A percentile compares a stretch with the other conserved stretches of the same genome.
Evolutionary conservation across 2,797 vertebrate species (phyloP).

Genomic region (Channallabes apus): DNA sequence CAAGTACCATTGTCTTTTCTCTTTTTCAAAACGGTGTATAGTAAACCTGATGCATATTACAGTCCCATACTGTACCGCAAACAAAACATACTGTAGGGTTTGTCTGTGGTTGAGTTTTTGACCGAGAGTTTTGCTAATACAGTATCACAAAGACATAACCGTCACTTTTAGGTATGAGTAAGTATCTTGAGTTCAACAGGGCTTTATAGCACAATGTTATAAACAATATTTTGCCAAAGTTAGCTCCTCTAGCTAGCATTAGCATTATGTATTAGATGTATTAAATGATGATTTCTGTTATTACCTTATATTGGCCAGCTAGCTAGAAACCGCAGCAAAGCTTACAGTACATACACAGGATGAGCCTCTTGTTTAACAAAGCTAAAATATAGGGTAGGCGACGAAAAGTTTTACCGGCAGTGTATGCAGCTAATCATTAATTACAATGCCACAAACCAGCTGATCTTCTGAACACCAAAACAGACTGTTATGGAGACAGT

Average conservation of each 20-base stretch:
- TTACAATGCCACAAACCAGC: not conserved
- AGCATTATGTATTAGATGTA: not conserved
- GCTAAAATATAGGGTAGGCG: not conserved
- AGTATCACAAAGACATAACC: not conserved
- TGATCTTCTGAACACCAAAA: not conserved
- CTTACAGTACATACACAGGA: not conserved
- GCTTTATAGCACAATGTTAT: not conserved
- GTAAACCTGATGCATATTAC: not conserved
- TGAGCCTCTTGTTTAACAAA: not conserved
- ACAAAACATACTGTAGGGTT: not conserved
- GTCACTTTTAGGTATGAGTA: not conserved
- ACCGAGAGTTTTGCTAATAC: not conserved
- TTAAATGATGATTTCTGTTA: not conserved
- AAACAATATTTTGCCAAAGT: too few species aligned
- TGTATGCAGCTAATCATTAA: not conserved
- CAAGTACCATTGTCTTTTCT: not conserved
- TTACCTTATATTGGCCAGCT: not conserved
- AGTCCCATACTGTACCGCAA: not conserved
- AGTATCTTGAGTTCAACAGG: not conserved
- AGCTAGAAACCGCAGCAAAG: not conserved
- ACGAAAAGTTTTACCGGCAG: not conserved
- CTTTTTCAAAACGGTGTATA: not conserved
- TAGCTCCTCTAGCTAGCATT: not conserved
- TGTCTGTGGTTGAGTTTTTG: not conserved
- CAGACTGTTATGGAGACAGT: constrained; percentile 10